These are phyloP conservation scores for Solenopsis invicta DNA, from an alignment of 1,140 invertebrate genomes.

Conservation along the genomic window DNA sequence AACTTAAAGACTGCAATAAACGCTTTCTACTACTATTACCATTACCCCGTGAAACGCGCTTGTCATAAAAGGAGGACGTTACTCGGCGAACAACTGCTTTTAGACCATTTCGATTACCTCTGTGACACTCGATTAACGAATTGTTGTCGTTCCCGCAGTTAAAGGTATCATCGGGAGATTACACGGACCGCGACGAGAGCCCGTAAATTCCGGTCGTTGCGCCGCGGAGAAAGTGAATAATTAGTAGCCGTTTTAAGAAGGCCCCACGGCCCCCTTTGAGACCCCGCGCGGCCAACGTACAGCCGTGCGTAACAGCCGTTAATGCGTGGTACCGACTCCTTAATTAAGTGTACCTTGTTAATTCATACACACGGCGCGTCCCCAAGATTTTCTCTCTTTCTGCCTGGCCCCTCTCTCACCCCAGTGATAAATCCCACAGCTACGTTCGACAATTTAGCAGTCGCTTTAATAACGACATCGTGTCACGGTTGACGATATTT, in stretches of 20 bases:
- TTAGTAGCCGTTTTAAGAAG: slow-evolving; percentile 76
- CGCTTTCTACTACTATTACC: slow-evolving; percentile 7
- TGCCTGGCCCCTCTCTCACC: not conserved
- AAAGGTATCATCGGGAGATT: slow-evolving; percentile 68
- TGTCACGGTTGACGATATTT: slow-evolving; percentile 33
- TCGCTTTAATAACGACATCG: slow-evolving; percentile 45
- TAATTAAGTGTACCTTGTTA: slow-evolving; percentile 79
- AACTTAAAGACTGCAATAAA: not conserved
- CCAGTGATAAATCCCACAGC: not conserved
- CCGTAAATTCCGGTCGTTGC: slow-evolving; percentile 75
- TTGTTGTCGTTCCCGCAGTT: slow-evolving; percentile 59
- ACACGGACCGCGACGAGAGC: slow-evolving; percentile 71
- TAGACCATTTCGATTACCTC: slow-evolving; percentile 7
- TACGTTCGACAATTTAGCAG: slow-evolving; percentile 9
- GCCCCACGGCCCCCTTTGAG: slow-evolving; percentile 60
- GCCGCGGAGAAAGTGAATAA: slow-evolving; percentile 82
- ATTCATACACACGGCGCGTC: slow-evolving; percentile 54
- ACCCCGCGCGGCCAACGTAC: slow-evolving; percentile 51
- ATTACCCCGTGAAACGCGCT: not conserved
- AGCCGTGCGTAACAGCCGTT: slow-evolving; percentile 78
- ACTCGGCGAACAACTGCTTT: not conserved
- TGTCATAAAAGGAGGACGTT: slow-evolving; percentile 31
- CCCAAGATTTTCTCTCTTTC: slow-evolving; percentile 41
- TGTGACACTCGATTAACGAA: slow-evolving; percentile 15
- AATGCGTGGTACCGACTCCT: slow-evolving; percentile 71